Conservation (phyloP, 2,888 invertebrate species). For the Therioaphis trifolii region DNA sequence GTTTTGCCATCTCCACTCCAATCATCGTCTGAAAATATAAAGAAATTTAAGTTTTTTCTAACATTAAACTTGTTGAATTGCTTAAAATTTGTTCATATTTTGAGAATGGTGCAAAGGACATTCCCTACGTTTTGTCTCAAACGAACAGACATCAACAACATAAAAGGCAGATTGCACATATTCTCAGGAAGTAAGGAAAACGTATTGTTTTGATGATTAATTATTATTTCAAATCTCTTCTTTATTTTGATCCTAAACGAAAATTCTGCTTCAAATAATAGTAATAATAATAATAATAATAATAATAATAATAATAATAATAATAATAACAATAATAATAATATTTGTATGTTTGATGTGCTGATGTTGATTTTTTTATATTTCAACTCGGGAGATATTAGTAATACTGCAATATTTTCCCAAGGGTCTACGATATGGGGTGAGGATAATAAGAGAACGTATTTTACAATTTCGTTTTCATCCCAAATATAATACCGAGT, state of each 20-base stretch:
- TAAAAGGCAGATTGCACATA: neutral
- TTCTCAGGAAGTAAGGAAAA: neutral
- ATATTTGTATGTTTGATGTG: neutral
- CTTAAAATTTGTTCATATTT: neutral
- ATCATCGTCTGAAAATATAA: slow-evolving; percentile 73
- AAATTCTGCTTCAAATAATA: neutral
- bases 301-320: too few species aligned
- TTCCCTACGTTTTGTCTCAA: neutral
- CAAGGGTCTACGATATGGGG: neutral
- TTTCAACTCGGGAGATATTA: slow-evolving; percentile 3
- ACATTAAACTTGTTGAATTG: slow-evolving; percentile 22
- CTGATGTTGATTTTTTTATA: neutral
- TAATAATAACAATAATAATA: neutral
- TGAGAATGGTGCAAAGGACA: neutral
- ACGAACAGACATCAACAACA: slow-evolving; percentile 4
- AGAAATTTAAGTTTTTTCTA: slow-evolving; percentile 4
- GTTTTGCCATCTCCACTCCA: slow-evolving; percentile 71
- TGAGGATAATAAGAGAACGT: neutral
- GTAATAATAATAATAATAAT: slow-evolving; percentile 7
- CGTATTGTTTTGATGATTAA: neutral
- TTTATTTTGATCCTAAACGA: neutral
- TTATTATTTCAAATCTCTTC: slow-evolving; percentile 1
- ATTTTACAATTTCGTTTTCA: slow-evolving; percentile 6
- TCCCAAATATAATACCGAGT: slow-evolving; percentile 1
- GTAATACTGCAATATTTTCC: neutral